Evolutionary conservation across 2,888 invertebrate species (phyloP), one percentile per base, ranked within the genome.

Genomic region (Mactromeris polynyma): DNA sequence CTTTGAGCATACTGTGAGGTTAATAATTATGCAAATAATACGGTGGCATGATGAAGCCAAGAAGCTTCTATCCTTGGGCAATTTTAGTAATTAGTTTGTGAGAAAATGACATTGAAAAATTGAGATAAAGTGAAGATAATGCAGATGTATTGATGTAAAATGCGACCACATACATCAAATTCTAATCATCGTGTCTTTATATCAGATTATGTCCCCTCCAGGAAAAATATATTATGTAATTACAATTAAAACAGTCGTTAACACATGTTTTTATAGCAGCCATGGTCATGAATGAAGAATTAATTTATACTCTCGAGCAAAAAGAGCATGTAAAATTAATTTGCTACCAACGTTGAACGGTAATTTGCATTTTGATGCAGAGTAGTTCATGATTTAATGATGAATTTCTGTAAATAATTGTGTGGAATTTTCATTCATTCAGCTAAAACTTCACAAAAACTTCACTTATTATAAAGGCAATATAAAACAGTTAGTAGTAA

Each of bases 1-100:
- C 73, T 33, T 7, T 73, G 33, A 73, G 73, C 73, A 14, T 33
- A 73, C 33, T 11, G n/a, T 33, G 36, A 33, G 17, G 73, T 73
- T 33, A 33, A 73, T 73, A 19, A 73, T 73, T 73, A 73, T 73
- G 73, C 73, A 73, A 73, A 73, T 73, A 17, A 73, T 73, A 73
- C 33, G 19, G 21, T 33, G 19, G 17, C 73, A 73, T 6, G 73
- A 33, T 26, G 36, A 73, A 73, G 19, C 33, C 73, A 73, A 26
- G 11, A 73, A 73, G 73, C 36, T 73, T 33, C 31, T 33, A 73
- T 73, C 73, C 36, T 36, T 14, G 17, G 73, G 73, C 73, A 73
- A 36, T 36, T 73, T 73, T 73, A 36, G 26, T 73, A 73, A 73
- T 73, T 36, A 73, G 73, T 73, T 73, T 33, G 73, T 14, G 17